These are phyloP conservation scores for Morelia viridis DNA, from an alignment of 2,797 vertebrate species.

Conservation along the genomic window DNA sequence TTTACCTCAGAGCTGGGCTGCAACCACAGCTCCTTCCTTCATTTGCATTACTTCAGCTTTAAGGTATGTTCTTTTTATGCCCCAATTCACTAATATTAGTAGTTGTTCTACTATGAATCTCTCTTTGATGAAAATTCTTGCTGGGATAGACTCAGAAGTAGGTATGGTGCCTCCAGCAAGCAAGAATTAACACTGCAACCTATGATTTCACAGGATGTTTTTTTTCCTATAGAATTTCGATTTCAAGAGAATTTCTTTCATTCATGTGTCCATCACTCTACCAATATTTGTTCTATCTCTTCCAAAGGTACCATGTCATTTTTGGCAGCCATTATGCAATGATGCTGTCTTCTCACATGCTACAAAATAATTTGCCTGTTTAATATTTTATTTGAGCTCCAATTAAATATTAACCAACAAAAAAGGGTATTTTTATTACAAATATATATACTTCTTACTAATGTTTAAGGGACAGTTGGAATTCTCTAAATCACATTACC, in stretches of 20 bases:
- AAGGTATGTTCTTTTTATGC: not conserved
- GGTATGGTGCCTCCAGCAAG: not conserved
- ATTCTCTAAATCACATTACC: slow-evolving; percentile 20
- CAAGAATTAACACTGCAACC: not conserved
- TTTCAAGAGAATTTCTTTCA: slow-evolving; percentile 35
- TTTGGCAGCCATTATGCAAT: slow-evolving; percentile 33
- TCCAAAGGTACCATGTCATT: slow-evolving; percentile 46
- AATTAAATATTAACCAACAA: slow-evolving; percentile 62
- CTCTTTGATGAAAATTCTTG: not conserved
- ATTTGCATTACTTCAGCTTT: not conserved
- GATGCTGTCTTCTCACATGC: slow-evolving; percentile 29
- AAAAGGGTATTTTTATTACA: not conserved
- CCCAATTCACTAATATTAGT: not conserved
- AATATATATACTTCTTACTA: not conserved
- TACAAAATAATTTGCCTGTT: slow-evolving; percentile 47
- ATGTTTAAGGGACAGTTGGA: not conserved
- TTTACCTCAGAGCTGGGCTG: not conserved
- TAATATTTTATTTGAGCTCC: slow-evolving; percentile 57
- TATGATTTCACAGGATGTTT: not conserved
- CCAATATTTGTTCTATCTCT: slow-evolving; percentile 46
- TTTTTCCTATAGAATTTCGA: not conserved
- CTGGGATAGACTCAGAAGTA: not conserved
- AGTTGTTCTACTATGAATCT: not conserved
- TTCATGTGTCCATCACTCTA: slow-evolving; percentile 27
- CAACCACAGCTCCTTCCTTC: not conserved